Base-by-base conservation (phyloP, 92 coral and sea anemone species). In the Virgularia gustaviana region DNA sequence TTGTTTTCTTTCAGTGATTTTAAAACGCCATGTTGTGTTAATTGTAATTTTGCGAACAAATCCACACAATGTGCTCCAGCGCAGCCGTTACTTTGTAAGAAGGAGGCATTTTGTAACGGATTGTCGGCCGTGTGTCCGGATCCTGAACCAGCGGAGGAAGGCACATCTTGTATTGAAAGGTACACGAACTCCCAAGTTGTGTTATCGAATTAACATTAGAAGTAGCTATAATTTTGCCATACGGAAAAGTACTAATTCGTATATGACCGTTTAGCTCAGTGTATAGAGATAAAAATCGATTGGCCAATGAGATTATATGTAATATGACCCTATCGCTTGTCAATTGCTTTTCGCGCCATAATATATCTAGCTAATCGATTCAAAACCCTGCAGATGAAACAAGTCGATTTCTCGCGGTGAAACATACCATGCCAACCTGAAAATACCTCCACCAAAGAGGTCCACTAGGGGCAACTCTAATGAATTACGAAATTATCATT, bases 121-220 rank as follows among this genome's bases (percentile, higher is more conserved):
- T 44, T 4, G 0, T 68, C 65, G 20, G 38, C 45, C 5, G 6
- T 9, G 6, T 92, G 98, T 49, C 94, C 96, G 9, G 49, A 57
- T 2, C 55, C 92, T 0, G 79, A 44, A 1, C 58, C 52, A 6
- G 88, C 85, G 42, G 75, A 78, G 1, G 88, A 89, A 24, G 96
- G 87, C 31, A 81, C 90, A 1, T 66, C 72, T 1, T 92, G 98
- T 38, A 77, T 89, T 28, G 98, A 92, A 75, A 77, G 84, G 98
- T 89, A 60, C 31, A 85, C 32, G 28, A 22, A 47, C 18, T 3
- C 22, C 22, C 6, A 47, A 39, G 8, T 8, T 39, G 45, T 39
- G 45, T 39, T 39, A 15, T 39, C 8, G 15, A 39, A 8, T 8
- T 39, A 39, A 39, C 9, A 7, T 15, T 39, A 39, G 8, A 39